phyloP scores from a whole-genome alignment of 2,888 invertebrate species.

The Allophyes oxyacanthae region DNA sequence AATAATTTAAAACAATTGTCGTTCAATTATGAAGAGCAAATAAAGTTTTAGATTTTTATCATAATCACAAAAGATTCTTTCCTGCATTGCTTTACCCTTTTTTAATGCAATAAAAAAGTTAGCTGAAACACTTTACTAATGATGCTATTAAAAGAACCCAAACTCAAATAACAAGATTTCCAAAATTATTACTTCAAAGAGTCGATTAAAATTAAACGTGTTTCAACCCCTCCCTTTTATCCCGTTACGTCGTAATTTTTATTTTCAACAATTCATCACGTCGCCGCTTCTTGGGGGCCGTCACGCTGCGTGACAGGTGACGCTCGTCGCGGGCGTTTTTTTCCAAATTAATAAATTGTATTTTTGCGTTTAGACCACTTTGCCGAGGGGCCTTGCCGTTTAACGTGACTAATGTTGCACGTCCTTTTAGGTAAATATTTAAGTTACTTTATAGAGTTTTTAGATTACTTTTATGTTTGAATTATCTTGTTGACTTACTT shows the following conservation, averaged over 20 bases:
- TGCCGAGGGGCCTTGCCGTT: constrained; percentile 49
- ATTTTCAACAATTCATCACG: constrained; percentile 83
- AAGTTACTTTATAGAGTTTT: constrained; percentile 47
- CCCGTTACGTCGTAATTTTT: constrained; percentile 80
- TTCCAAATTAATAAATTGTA: constrained; percentile 78
- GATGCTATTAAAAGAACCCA: constrained; percentile 19
- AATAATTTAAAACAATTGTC: no score
- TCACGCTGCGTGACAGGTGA: constrained; percentile 77
- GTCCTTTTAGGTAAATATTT: constrained; percentile 56
- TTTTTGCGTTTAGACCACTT: constrained; percentile 68
- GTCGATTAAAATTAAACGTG: constrained; percentile 78
- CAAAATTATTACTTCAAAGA: constrained; percentile 59
- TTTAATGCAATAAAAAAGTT: constrained; percentile 15
- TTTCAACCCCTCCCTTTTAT: constrained; percentile 64
- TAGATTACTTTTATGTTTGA: constrained; percentile 45
- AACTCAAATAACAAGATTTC: constrained; percentile 51
- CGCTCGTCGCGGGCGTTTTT: constrained; percentile 67
- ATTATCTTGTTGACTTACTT: constrained; percentile 9
- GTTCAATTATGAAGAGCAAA: no score
- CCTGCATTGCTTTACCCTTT: constrained; percentile 24
- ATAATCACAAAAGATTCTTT: background rate
- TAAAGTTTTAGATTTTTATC: no score
- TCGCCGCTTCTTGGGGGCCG: constrained; percentile 66
- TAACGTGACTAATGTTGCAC: constrained; percentile 61
- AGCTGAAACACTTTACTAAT: constrained; percentile 29